Evolutionary conservation across 2,113 vertebrate genomes (phyloP).

Genomic region (human): GRCh38 chr14:69246001-69246500

Average conservation of each 20-base stretch:
- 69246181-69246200: neutral
- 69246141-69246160: neutral
- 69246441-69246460: neutral
- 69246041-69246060: neutral
- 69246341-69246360: neutral
- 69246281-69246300: neutral
- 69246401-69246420: neutral
- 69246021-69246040: neutral
- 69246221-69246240: neutral
- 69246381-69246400: neutral
- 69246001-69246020: neutral
- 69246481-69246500: neutral
- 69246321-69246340: neutral
- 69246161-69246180: neutral
- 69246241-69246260: neutral
- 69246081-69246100: neutral
- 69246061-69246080: neutral
- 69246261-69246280: neutral
- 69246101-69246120: slow-evolving; percentile 27
- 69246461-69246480: neutral
- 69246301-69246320: neutral
- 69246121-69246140: slow-evolving; percentile 36
- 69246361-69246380: neutral
- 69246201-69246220: neutral
- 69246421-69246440: neutral